Percentiles rank a stretch among this genome's conserved stretches.
These are phyloP conservation scores for Ooceraea biroi DNA, from an alignment of 1,140 invertebrate genomes.

Conservation along the genomic window DNA sequence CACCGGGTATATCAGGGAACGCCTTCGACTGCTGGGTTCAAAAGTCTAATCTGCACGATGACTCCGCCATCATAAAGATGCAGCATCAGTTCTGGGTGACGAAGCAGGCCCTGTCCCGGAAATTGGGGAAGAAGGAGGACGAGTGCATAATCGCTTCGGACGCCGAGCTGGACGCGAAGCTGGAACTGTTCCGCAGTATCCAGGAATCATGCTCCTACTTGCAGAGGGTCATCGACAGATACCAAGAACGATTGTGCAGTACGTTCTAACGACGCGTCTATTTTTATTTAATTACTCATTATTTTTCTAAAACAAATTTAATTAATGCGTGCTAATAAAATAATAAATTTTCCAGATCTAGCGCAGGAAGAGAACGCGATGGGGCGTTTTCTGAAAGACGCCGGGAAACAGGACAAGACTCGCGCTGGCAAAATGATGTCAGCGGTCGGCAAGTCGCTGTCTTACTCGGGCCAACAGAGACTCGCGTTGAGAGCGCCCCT, in stretches of 20 bases:
- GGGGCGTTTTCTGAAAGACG: conserved; percentile 97
- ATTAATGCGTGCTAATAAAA: neutral
- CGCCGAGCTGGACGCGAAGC: conserved; percentile 98
- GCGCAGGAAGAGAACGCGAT: conserved; percentile 98
- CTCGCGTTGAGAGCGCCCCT: conserved; percentile 95
- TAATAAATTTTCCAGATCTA: conserved; percentile 87
- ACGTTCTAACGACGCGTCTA: conserved; percentile 78
- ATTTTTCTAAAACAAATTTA: neutral
- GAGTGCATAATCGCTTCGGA: conserved; percentile 98
- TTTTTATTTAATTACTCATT: neutral
- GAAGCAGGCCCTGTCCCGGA: conserved; percentile 97
- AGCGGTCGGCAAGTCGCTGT: conserved; percentile 96
- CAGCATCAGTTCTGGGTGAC: conserved; percentile 99
- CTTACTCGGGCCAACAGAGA: conserved; percentile 98
- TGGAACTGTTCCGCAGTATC: conserved; percentile 98
- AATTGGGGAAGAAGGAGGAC: conserved; percentile 99
- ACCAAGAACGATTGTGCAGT: conserved; percentile 97
- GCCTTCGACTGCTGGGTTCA: conserved; percentile 79
- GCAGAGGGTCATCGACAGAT: conserved; percentile 96
- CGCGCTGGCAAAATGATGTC: conserved; percentile 97
- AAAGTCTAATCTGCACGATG: conserved; percentile 74
- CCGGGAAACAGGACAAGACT: conserved; percentile 96
- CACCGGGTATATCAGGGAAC: conserved; percentile 77
- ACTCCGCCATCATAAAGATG: conserved; percentile 90
- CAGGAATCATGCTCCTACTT: conserved; percentile 96